Conservation (phyloP, 2,888 invertebrate genomes). For the Xestia c-nigrum region DNA sequence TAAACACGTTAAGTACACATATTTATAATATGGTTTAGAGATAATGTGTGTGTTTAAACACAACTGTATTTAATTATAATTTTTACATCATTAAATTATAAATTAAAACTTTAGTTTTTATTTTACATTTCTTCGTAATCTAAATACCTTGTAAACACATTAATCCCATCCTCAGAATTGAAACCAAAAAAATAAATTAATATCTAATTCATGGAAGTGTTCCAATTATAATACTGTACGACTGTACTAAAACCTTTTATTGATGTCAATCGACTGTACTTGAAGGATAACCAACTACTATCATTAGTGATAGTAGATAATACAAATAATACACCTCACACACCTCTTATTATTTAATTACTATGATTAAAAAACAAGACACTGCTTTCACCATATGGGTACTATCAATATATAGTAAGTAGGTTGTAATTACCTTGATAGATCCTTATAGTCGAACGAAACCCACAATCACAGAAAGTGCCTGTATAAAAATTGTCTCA, state of each 20-base stretch:
- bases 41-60: background rate
- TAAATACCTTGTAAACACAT: background rate
- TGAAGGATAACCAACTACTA: background rate
- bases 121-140: too few relatives aligned
- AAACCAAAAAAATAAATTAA: background rate
- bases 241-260: background rate
- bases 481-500: too few relatives aligned
- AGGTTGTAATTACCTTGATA: background rate
- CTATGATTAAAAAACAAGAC: background rate
- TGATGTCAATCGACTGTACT: background rate
- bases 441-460: background rate
- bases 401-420: background rate
- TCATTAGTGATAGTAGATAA: background rate
- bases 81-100: background rate
- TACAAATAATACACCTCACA: background rate
- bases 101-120: background rate
- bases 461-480: too few relatives aligned
- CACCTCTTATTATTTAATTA: background rate
- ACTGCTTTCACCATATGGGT: background rate
- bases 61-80: background rate
- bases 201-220: background rate
- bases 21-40: slow-evolving; percentile 15
- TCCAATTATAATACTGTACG: background rate
- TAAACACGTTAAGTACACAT: slow-evolving; percentile 19
- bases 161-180: background rate